A percentile compares a stretch with the other conserved stretches of the same genome.
Conservation (phyloP, 2,888 invertebrate genomes). For the Slavum lentiscoides region DNA sequence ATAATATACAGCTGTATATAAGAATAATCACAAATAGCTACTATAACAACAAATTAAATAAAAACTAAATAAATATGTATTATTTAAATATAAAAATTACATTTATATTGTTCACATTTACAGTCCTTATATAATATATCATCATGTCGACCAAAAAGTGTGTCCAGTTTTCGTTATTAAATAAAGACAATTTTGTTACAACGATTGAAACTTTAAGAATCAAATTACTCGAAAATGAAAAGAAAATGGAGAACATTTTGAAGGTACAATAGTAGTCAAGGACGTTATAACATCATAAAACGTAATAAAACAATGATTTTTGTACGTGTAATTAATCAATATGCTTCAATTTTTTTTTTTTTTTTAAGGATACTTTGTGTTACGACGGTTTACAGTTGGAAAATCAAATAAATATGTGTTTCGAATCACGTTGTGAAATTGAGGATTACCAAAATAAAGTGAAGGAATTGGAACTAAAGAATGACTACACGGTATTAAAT, state of each 20-base stretch:
- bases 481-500: constrained; percentile 1
- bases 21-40: too few species aligned
- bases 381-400: background rate
- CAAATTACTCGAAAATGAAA: background rate
- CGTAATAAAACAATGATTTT: too few species aligned
- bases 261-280: constrained; percentile 8
- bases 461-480: background rate
- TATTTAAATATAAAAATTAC: background rate
- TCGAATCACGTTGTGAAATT: background rate
- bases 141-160: background rate
- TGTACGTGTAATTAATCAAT: background rate
- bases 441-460: constrained; percentile 10
- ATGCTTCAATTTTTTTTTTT: background rate
- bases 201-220: background rate
- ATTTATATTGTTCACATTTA: background rate
- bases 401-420: constrained; percentile 28
- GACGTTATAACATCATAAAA: too few species aligned
- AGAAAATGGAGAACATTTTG: background rate
- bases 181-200: background rate
- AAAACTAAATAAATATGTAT: background rate
- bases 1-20: too few species aligned
- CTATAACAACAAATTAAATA: background rate
- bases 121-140: background rate
- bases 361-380: background rate
- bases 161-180: background rate